A percentile compares a stretch with the other conserved stretches of the same genome.
Conservation (phyloP, 2,113 vertebrate species). For the Pterocles burchelli region DNA sequence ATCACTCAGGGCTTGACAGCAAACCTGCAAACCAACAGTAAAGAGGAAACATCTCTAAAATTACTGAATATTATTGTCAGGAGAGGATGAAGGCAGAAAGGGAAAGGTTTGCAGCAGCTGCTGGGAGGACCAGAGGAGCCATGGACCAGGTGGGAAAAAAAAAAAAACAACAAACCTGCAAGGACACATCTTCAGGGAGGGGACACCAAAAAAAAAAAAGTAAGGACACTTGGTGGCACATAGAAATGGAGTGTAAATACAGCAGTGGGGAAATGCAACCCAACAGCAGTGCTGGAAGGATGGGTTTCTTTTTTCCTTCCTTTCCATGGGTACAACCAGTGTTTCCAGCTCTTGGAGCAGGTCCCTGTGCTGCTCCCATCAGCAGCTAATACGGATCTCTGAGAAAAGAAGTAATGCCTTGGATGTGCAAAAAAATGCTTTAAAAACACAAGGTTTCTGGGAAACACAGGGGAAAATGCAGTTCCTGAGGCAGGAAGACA, state of each 20-base stretch:
- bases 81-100: not conserved
- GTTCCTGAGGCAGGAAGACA: too few species aligned
- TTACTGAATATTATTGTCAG: not conserved
- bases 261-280: not conserved
- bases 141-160: not conserved
- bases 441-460: not conserved
- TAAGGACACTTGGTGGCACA: not conserved
- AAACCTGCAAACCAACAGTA: not conserved
- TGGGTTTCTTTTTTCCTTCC: too few species aligned
- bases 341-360: not conserved
- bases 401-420: not conserved
- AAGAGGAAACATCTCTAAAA: not conserved
- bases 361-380: not conserved
- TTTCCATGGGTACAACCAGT: not conserved
- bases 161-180: rapidly evolving
- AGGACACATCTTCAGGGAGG: not conserved
- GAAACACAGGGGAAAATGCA: not conserved
- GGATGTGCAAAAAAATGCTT: not conserved
- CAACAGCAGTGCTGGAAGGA: not conserved
- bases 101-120: not conserved
- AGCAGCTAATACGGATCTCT: too few species aligned
- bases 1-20: not conserved
- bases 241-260: not conserved
- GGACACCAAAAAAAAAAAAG: not conserved
- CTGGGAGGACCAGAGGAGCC: not conserved